Evolutionary conservation across 1,140 invertebrate genomes (phyloP).

Genomic region (Drosophila ogumai): DNA sequence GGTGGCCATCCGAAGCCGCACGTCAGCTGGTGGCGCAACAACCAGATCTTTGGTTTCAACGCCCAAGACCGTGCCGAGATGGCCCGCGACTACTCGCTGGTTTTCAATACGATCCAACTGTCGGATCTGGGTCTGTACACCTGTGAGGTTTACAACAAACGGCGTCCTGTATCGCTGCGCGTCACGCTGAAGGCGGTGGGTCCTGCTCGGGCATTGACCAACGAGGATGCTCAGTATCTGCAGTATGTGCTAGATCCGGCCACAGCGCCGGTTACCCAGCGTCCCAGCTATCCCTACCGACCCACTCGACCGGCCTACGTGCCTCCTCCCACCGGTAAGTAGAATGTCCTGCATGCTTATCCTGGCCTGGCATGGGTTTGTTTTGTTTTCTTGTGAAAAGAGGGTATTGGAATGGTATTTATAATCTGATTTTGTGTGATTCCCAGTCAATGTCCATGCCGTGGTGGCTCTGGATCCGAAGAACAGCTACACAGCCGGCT

Average conservation of each 20-base stretch:
- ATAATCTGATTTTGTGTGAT: conserved; percentile 5
- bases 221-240: conserved; percentile 86
- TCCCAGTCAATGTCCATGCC: conserved; percentile 87
- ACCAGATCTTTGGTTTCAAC: conserved; percentile 89
- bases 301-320: conserved; percentile 73
- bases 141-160: conserved; percentile 94
- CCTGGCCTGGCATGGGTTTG: conserved; percentile 36
- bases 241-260: conserved; percentile 87
- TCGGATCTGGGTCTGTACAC: conserved; percentile 92
- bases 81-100: conserved; percentile 89
- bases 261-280: conserved; percentile 68
- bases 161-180: conserved; percentile 90
- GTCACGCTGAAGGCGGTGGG: conserved; percentile 90
- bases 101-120: conserved; percentile 89
- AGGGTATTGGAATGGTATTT: not conserved
- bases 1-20: conserved; percentile 92
- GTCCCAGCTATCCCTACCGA: conserved; percentile 85
- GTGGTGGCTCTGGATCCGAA: conserved; percentile 86
- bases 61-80: conserved; percentile 91
- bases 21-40: conserved; percentile 95
- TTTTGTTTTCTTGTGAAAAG: not conserved
- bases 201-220: conserved; percentile 86
- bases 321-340: conserved; percentile 67
- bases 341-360: conserved; percentile 47
- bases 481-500: conserved; percentile 87